A percentile compares a stretch with the other conserved stretches of the same genome.
phyloP scores from a whole-genome alignment of 2,888 invertebrate genomes.

The Acanthacorydalis orientalis region DNA sequence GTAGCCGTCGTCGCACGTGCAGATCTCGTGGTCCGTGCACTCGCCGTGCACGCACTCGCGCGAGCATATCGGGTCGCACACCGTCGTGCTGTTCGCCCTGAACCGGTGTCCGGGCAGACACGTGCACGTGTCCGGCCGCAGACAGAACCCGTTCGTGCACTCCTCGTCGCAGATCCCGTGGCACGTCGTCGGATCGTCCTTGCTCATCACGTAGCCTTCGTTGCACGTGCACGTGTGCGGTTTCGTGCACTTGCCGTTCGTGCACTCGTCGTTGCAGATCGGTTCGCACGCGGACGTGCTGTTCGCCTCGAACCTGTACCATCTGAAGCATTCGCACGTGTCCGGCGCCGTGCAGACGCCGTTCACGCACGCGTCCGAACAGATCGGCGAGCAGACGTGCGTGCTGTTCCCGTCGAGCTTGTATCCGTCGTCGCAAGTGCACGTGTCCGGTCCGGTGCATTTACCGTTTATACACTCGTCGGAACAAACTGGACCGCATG shows the following conservation, averaged over 20 bases:
- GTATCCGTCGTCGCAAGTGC: constrained; percentile 14
- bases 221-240: constrained; percentile 12
- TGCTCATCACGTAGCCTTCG: constrained; percentile 9
- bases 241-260: constrained; percentile 16
- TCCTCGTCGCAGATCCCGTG: constrained; percentile 27
- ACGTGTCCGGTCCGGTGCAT: constrained; percentile 15
- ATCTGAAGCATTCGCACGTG: constrained; percentile 2
- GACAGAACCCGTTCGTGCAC: constrained; percentile 29
- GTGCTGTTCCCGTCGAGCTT: neutral
- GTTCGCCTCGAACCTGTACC: neutral
- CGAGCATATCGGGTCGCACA: constrained; percentile 8
- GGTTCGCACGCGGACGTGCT: constrained; percentile 18
- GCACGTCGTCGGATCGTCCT: constrained; percentile 16
- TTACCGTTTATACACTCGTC: constrained; percentile 10
- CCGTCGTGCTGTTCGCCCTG: constrained; percentile 9
- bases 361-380: constrained; percentile 29
- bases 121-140: constrained; percentile 23
- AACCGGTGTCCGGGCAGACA: constrained; percentile 22
- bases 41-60: constrained; percentile 19
- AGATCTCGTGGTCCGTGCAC: constrained; percentile 8
- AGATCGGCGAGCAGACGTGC: constrained; percentile 27
- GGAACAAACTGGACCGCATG: constrained; percentile 21
- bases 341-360: constrained; percentile 18
- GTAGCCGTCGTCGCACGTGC: constrained; percentile 10
- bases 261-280: constrained; percentile 12